A percentile compares a stretch with the other conserved stretches of the same genome.
phyloP scores from a whole-genome alignment of 2,888 invertebrate genomes.

The Aphidius colemani region DNA sequence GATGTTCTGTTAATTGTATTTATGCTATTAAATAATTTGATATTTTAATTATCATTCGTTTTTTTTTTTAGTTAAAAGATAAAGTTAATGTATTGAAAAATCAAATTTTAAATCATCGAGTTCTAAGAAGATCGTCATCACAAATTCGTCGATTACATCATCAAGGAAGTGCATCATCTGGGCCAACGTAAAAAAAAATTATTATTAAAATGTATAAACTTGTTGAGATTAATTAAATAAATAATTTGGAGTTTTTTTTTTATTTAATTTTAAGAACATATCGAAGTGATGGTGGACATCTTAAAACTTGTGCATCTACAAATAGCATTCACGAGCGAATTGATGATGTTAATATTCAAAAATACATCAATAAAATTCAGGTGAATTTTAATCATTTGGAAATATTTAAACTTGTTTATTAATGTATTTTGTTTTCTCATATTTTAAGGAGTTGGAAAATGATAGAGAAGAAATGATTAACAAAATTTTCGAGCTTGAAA shows the following conservation, averaged over 20 bases:
- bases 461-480: slow-evolving; percentile 46
- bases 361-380: slow-evolving; percentile 45
- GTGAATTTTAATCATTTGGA: slow-evolving; percentile 33
- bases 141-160: slow-evolving; percentile 39
- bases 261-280: slow-evolving; percentile 45
- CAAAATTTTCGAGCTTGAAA: slow-evolving; percentile 47
- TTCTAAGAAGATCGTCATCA: slow-evolving; percentile 47
- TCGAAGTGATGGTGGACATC: slow-evolving; percentile 50
- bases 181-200: slow-evolving; percentile 45
- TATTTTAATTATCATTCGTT: background rate
- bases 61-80: slow-evolving; percentile 50
- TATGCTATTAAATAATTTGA: background rate
- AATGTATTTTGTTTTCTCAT: too few relatives aligned
- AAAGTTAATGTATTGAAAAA: slow-evolving; percentile 49
- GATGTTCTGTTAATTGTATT: slow-evolving; percentile 1
- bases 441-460: slow-evolving; percentile 42
- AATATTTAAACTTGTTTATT: background rate
- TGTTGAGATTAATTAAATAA: background rate
- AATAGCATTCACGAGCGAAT: slow-evolving; percentile 37
- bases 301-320: slow-evolving; percentile 43
- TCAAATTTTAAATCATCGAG: slow-evolving; percentile 52
- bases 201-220: background rate
- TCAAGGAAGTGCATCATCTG: slow-evolving; percentile 38
- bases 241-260: background rate
- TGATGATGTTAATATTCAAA: slow-evolving; percentile 40